A percentile compares a stretch with the other conserved stretches of the same genome.
Evolutionary conservation across 2,888 invertebrate genomes (phyloP).

Genomic region (Mamestra brassicae): DNA sequence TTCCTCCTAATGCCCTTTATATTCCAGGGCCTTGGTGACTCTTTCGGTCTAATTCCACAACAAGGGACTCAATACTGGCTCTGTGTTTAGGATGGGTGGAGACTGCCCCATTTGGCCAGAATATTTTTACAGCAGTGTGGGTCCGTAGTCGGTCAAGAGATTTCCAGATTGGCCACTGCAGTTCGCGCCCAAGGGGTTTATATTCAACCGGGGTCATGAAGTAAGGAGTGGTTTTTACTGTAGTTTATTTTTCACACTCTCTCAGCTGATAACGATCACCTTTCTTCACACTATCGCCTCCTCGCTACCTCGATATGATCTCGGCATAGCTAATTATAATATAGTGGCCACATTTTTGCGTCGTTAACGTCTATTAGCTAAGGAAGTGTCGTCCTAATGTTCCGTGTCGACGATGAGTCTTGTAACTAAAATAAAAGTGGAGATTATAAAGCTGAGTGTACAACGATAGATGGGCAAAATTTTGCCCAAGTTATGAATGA

Average conservation of each 20-base stretch:
- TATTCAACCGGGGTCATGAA: no score
- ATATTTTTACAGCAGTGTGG: no score
- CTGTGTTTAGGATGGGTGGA: no score
- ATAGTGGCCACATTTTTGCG: slow-evolving; percentile 44
- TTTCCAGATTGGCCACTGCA: no score
- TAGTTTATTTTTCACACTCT: neutral
- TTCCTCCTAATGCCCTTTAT: no score
- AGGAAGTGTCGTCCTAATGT: slow-evolving; percentile 54
- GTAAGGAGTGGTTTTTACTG: no score
- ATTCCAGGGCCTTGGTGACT: no score
- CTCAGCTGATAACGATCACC: slow-evolving; percentile 6
- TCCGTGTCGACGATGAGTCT: slow-evolving; percentile 30
- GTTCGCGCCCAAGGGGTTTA: no score
- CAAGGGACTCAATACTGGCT: no score
- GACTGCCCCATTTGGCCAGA: no score
- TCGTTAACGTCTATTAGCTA: slow-evolving; percentile 52
- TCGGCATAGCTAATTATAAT: slow-evolving; percentile 45
- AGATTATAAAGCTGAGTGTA: neutral
- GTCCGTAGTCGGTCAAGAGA: no score
- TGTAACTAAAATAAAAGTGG: slow-evolving; percentile 27
- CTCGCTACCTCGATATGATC: neutral
- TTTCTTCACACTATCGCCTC: slow-evolving; percentile 7
- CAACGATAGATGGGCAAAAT: neutral
- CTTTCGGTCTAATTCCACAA: no score
- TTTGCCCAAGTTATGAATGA: neutral